A percentile compares a stretch with the other conserved stretches of the same genome.
phyloP scores from a whole-genome alignment of 2,113 vertebrate species.

The Cololabis saira region DNA sequence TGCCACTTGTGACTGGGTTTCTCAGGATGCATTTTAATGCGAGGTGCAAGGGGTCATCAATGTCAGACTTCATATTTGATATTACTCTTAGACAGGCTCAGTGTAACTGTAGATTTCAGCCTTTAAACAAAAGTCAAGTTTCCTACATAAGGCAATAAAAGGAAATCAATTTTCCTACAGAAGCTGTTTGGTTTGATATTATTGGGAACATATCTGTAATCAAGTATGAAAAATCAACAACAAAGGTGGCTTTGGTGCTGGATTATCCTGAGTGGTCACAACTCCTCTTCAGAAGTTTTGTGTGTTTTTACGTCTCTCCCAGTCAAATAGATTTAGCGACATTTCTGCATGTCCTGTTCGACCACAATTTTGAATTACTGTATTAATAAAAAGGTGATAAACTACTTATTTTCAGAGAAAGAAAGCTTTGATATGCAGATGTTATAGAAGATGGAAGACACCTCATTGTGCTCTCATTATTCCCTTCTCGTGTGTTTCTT shows the following conservation, averaged over 20 bases:
- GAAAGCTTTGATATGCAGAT: background rate
- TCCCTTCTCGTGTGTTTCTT: conserved; percentile 15
- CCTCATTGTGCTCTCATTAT: conserved; percentile 1
- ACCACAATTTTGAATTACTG: conserved; percentile 12
- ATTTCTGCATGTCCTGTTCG: background rate
- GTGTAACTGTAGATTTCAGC: conserved; percentile 16
- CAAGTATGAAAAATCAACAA: background rate
- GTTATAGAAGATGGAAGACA: conserved; percentile 7
- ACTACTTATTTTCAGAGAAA: background rate
- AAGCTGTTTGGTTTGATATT: background rate
- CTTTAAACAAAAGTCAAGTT: conserved; percentile 17
- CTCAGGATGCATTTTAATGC: no score
- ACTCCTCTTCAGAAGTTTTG: conserved; percentile 14
- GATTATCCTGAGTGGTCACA: conserved; percentile 7
- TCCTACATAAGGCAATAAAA: conserved; percentile 22
- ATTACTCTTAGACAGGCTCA: background rate
- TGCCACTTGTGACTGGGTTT: no score
- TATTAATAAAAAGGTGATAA: conserved; percentile 24
- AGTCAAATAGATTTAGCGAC: conserved; percentile 9
- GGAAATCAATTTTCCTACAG: conserved; percentile 15
- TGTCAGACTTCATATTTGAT: conserved; percentile 6
- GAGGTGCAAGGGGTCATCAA: no score
- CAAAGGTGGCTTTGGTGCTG: conserved; percentile 6
- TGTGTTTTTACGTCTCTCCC: conserved; percentile 11
- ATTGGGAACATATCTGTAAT: background rate